Evolutionary conservation across 92 coral and sea anemone genomes (phyloP).

Genomic region (Epizoanthus ramosus): DNA sequence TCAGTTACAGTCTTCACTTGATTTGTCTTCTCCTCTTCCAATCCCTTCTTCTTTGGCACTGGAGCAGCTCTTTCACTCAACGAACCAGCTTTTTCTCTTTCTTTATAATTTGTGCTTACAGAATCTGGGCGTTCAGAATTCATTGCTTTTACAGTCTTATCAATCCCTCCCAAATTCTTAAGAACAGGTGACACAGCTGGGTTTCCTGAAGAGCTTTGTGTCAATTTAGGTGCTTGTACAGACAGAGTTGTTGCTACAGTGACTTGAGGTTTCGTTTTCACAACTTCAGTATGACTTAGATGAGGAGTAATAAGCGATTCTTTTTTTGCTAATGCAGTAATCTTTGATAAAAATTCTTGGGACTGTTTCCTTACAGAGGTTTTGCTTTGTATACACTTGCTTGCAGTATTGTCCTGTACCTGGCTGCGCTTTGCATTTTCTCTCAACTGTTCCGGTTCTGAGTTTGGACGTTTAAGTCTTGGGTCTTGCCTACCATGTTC

Average conservation of each 20-base stretch:
- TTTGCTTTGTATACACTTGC: not conserved
- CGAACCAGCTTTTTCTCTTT: not conserved
- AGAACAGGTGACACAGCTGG: conserved; percentile 25
- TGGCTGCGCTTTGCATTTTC: not conserved
- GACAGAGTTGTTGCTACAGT: not conserved
- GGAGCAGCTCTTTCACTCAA: not conserved
- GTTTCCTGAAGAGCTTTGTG: not conserved
- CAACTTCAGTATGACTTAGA: not conserved
- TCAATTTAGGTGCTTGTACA: not conserved
- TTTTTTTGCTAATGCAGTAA: not conserved
- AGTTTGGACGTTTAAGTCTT: not conserved
- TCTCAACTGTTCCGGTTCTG: not conserved
- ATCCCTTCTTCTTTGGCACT: not conserved
- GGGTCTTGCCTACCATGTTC: conserved; percentile 34
- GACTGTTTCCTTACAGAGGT: not conserved
- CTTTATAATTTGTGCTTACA: not conserved
- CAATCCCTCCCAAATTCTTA: conserved; percentile 16
- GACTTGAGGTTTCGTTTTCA: not conserved
- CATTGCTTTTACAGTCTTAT: not conserved
- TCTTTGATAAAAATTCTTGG: not conserved
- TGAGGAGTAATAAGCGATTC: not conserved
- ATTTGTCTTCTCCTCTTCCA: not conserved
- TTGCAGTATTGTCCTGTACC: not conserved
- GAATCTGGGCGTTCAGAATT: not conserved
- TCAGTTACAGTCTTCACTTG: not conserved